Conservation (phyloP, 1,140 invertebrate species). For the Onthophagus taurus region DNA sequence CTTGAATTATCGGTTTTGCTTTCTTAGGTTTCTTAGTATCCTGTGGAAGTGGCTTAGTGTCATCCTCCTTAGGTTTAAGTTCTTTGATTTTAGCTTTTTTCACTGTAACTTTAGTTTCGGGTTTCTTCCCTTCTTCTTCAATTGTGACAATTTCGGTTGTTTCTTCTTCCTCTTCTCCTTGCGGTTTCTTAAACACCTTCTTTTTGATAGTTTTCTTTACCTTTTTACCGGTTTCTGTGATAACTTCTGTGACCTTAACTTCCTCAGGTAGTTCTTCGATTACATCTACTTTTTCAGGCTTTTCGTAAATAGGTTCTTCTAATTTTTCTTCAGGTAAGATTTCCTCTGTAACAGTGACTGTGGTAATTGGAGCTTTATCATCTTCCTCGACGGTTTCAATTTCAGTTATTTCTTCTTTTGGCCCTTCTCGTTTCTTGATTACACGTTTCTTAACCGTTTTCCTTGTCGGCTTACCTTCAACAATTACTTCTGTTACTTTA, state of each 20-base stretch:
- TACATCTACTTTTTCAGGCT: slow-evolving; percentile 10
- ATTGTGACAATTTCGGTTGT: slow-evolving; percentile 28
- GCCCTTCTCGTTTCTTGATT: slow-evolving; percentile 29
- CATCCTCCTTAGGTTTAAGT: slow-evolving; percentile 7
- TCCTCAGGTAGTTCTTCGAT: slow-evolving; percentile 34
- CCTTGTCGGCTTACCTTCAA: slow-evolving; percentile 27
- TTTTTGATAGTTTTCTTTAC: slow-evolving; percentile 27
- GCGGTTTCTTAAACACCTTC: slow-evolving; percentile 25
- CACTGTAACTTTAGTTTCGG: slow-evolving; percentile 36
- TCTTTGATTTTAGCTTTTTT: slow-evolving; percentile 25
- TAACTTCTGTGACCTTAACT: slow-evolving; percentile 34
- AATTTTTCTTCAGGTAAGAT: slow-evolving; percentile 20
- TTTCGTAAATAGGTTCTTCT: slow-evolving; percentile 14
- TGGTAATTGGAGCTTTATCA: slow-evolving; percentile 30
- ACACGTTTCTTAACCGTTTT: slow-evolving; percentile 28
- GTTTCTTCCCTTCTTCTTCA: slow-evolving; percentile 27
- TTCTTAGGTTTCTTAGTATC: slow-evolving; percentile 12
- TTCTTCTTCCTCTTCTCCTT: slow-evolving; percentile 25
- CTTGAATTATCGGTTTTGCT: slow-evolving; percentile 14
- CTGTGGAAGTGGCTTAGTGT: slow-evolving; percentile 4
- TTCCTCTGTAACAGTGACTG: slow-evolving; percentile 27
- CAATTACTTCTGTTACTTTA: slow-evolving; percentile 30
- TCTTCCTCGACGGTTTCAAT: slow-evolving; percentile 33
- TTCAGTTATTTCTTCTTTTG: slow-evolving; percentile 29
- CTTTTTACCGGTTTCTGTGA: slow-evolving; percentile 23